phyloP scores from a whole-genome alignment of 2,113 vertebrate genomes.

The Sinocyclocheilus rhinocerous region DNA sequence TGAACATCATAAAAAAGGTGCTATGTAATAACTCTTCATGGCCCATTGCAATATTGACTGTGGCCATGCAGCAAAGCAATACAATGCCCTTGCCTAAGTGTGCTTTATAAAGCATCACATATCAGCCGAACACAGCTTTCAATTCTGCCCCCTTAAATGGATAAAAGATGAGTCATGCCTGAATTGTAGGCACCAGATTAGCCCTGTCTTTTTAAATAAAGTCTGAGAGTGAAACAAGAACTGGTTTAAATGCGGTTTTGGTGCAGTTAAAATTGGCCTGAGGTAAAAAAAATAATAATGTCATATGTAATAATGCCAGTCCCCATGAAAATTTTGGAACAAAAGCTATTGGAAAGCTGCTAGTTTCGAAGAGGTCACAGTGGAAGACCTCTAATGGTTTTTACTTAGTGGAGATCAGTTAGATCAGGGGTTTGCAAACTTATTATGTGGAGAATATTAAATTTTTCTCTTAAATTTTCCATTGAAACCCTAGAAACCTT shows the following conservation, averaged over 20 bases:
- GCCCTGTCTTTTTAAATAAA: conserved; percentile 28
- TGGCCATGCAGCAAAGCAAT: conserved; percentile 60
- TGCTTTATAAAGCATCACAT: conserved; percentile 57
- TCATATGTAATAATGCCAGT: neutral
- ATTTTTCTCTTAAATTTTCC: neutral
- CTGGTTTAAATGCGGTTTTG: neutral
- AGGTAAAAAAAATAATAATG: conserved; percentile 1
- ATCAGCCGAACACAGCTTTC: conserved; percentile 44
- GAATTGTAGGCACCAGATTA: conserved; percentile 44
- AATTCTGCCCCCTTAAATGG: conserved; percentile 54
- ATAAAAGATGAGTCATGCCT: conserved; percentile 48
- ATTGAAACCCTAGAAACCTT: neutral
- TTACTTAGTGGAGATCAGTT: neutral
- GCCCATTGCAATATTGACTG: conserved; percentile 61
- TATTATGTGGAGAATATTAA: neutral
- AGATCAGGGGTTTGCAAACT: neutral
- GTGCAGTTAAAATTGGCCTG: conserved; percentile 24
- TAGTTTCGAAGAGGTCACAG: neutral
- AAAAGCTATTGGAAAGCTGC: neutral
- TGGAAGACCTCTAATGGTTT: neutral
- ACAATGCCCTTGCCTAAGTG: conserved; percentile 58
- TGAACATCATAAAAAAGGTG: conserved; percentile 61
- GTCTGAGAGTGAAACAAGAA: neutral
- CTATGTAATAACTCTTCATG: conserved; percentile 57
- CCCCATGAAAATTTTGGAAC: conserved; percentile 35